A percentile compares a stretch with the other conserved stretches of the same genome.
Evolutionary conservation across 1,140 invertebrate genomes (phyloP).

Genomic region (Drosophila cardini): DNA sequence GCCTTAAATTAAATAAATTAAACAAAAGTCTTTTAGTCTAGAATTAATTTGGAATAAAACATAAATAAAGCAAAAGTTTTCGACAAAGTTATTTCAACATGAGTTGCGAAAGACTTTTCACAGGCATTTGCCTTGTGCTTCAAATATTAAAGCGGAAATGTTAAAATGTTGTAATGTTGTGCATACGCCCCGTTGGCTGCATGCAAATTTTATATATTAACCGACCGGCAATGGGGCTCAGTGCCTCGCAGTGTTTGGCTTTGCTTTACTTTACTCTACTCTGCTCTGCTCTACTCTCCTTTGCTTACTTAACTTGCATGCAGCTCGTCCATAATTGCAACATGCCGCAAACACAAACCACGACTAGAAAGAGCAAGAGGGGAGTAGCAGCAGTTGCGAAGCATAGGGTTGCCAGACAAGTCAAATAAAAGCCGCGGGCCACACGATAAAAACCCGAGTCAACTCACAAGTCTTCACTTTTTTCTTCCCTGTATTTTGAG

Average conservation of each 20-base stretch:
- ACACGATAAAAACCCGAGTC: slow-evolving; percentile 49
- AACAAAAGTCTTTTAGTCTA: too few relatives aligned
- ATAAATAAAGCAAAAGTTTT: slow-evolving; percentile 15
- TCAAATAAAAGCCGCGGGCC: slow-evolving; percentile 74
- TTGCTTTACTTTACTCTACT: slow-evolving; percentile 21
- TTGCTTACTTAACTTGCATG: slow-evolving; percentile 68
- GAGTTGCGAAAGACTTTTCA: not conserved
- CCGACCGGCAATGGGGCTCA: slow-evolving; percentile 31
- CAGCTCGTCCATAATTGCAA: slow-evolving; percentile 79
- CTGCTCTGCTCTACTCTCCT: slow-evolving; percentile 42
- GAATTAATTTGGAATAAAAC: not conserved
- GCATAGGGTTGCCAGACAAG: slow-evolving; percentile 51
- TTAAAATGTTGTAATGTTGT: slow-evolving; percentile 62
- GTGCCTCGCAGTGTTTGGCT: slow-evolving; percentile 18
- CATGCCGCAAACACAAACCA: slow-evolving; percentile 66
- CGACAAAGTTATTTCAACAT: slow-evolving; percentile 9
- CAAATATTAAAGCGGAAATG: slow-evolving; percentile 74
- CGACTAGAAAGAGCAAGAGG: not conserved
- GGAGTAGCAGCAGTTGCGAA: not conserved
- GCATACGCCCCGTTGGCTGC: slow-evolving; percentile 70
- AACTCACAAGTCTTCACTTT: not conserved
- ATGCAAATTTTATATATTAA: slow-evolving; percentile 75
- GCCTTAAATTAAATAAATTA: too few relatives aligned
- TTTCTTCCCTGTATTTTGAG: slow-evolving; percentile 2
- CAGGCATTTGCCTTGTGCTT: slow-evolving; percentile 28